Evolutionary conservation across 2,797 vertebrate species (phyloP), one percentile per base, ranked within the genome.

Genomic region (Dendrocincla fuliginosa): DNA sequence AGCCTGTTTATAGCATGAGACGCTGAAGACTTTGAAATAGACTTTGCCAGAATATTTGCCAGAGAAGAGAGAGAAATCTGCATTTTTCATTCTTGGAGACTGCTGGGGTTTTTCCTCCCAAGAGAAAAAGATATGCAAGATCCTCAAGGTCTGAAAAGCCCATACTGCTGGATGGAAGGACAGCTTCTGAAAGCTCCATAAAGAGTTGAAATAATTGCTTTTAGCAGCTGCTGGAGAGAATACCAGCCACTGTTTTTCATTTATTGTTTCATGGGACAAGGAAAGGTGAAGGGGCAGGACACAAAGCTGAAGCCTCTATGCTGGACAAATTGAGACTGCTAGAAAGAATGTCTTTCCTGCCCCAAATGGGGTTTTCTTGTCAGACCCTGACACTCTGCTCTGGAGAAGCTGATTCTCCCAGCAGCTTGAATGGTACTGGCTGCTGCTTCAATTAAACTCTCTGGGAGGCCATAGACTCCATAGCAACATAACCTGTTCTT

Each of bases 301-400:
- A 89, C 76, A 88, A 86, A 79, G 89, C 20, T 1, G 6, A 89
- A 93, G 84, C 53, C 56, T 93, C 77, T 84, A 60, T 47, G 56
- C 84, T 89, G 95, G 94, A 96, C 93, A 94, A 94, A 96, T 92
- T 94, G 80, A 90, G 83, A 92, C 67, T 82, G 90, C 80, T 84
- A 67, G 55, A 57, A 94, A 95, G 70, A 33, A 70, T 57, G 83
- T 82, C 93, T 55, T 94, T 84, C 59, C 84, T 93, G 83, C 83
- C 64, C 80, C 93, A 96, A 89, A 93, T 42, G 80, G 90, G 83
- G 80, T 82, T 94, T 96, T 92, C 83, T 73, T 95, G 94, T 93
- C 95, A 96, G 74, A 87, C 32, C 39, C 70, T 52, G 74, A 87
- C 86, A 88, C 55, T 83, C 74, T 55, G 85, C 83, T 90, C 70